These are phyloP conservation scores for Drosophila setosimentum DNA, from an alignment of 2,888 invertebrate species.

Conservation along the genomic window DNA sequence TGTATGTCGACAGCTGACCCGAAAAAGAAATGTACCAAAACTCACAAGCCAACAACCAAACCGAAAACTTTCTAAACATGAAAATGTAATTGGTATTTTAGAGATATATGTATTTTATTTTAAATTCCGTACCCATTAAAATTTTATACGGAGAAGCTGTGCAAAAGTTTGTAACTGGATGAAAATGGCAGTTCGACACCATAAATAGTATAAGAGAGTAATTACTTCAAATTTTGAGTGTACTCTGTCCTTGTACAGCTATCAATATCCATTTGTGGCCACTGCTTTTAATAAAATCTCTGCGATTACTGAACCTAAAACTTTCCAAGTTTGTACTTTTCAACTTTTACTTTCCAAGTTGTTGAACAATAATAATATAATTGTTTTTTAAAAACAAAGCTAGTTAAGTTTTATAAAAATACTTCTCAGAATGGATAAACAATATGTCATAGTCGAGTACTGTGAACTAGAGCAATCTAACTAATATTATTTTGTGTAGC, in stretches of 20 bases:
- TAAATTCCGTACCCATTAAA: background rate
- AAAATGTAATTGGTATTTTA: slow-evolving; percentile 49
- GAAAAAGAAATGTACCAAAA: slow-evolving; percentile 26
- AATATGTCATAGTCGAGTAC: background rate
- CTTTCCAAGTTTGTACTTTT: background rate
- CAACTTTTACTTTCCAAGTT: background rate
- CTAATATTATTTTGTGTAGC: slow-evolving; percentile 15
- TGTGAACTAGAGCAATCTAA: background rate
- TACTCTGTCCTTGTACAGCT: background rate
- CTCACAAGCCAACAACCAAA: slow-evolving; percentile 9
- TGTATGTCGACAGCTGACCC: slow-evolving; percentile 37
- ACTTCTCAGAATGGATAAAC: background rate
- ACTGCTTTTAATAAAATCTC: background rate
- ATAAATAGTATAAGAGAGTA: background rate
- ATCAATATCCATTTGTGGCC: background rate
- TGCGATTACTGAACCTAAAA: background rate
- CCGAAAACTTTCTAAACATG: slow-evolving; percentile 50
- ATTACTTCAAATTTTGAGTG: background rate
- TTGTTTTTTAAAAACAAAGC: background rate
- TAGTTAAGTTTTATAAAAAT: background rate
- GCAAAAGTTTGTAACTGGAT: background rate
- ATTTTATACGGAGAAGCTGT: background rate
- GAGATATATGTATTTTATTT: background rate
- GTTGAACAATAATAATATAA: background rate
- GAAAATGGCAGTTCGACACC: background rate